Evolutionary conservation across 2,797 vertebrate species (phyloP).

Genomic region (Phyllotis vaccarum): DNA sequence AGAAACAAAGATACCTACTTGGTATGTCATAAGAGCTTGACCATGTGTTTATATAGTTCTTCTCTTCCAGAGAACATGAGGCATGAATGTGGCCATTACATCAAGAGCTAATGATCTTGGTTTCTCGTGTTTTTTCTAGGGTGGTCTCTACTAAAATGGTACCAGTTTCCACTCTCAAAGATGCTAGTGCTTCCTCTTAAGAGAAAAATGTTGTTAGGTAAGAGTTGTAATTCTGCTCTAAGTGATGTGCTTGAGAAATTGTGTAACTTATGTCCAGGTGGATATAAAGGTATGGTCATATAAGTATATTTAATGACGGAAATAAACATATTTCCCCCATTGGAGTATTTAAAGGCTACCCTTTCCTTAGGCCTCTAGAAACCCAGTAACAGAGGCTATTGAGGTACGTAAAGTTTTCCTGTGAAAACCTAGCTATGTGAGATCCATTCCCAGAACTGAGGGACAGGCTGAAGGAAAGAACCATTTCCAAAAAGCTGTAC

Average conservation of each 20-base stretch:
- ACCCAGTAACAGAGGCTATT: neutral
- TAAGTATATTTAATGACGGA: neutral
- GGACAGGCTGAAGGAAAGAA: neutral
- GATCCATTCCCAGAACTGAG: neutral
- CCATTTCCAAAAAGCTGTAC: neutral
- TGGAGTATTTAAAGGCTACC: neutral
- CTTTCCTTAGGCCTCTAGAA: neutral
- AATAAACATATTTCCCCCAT: neutral
- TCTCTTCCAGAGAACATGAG: neutral
- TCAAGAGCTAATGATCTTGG: conserved; percentile 28
- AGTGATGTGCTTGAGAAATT: neutral
- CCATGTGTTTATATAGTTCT: neutral
- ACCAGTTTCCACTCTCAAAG: conserved; percentile 22
- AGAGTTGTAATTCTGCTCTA: neutral
- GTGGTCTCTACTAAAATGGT: neutral
- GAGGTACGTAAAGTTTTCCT: neutral
- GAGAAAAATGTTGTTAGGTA: conserved; percentile 13
- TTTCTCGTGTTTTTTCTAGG: neutral
- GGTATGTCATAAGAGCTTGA: neutral
- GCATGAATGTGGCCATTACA: neutral
- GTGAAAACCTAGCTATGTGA: neutral
- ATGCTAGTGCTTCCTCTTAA: conserved; percentile 34
- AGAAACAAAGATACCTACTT: neutral
- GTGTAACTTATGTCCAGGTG: neutral
- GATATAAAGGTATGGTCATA: neutral